These are phyloP conservation scores for Pluvialis apricaria DNA, from an alignment of 2,113 vertebrate species.

Conservation along the genomic window DNA sequence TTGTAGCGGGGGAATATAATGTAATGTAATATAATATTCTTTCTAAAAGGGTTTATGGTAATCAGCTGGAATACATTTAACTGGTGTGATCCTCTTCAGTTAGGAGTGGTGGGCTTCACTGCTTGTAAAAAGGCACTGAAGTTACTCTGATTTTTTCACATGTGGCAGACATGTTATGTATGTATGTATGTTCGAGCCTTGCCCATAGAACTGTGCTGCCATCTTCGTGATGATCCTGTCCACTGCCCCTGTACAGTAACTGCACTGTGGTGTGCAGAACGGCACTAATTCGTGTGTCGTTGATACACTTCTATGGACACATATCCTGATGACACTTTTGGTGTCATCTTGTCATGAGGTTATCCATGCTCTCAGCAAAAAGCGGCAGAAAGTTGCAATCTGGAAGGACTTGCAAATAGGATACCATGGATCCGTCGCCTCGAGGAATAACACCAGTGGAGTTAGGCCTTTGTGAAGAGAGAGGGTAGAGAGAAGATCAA, in stretches of 20 bases:
- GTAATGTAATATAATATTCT: background rate
- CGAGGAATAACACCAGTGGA: background rate
- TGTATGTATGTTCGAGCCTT: background rate
- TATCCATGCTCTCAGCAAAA: background rate
- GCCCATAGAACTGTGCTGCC: background rate
- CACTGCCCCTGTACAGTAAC: background rate
- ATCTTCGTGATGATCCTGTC: background rate
- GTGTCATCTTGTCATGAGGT: background rate
- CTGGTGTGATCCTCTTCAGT: background rate
- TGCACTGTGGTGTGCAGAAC: background rate
- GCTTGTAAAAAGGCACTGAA: background rate
- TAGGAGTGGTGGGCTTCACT: background rate
- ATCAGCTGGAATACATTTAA: background rate
- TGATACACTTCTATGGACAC: background rate
- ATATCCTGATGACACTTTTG: background rate
- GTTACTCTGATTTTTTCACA: background rate
- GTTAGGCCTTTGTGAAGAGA: background rate
- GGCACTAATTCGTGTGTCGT: background rate
- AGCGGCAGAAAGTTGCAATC: background rate
- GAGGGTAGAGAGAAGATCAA: background rate
- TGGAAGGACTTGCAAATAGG: background rate
- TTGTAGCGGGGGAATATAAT: background rate
- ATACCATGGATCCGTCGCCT: background rate
- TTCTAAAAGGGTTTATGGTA: background rate
- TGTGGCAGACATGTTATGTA: background rate